Conservation (phyloP, 2,888 invertebrate species). For the Cyaniris semiargus region DNA sequence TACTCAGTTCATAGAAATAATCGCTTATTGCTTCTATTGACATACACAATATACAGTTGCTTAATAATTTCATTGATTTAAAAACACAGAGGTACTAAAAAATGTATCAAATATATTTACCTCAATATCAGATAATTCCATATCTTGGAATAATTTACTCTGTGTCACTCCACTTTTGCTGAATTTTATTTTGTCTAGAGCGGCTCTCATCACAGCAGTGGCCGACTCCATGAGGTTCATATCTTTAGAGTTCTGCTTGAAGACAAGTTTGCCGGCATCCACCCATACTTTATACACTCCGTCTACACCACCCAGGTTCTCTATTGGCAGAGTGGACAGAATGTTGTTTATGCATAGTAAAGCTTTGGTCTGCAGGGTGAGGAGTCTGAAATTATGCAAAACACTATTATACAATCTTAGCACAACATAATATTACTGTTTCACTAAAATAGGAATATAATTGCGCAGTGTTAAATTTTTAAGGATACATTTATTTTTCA, state of each 20-base stretch:
- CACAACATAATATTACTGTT: too few species aligned
- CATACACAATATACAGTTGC: too few species aligned
- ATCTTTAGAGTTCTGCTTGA: constrained; percentile 76
- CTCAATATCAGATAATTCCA: constrained; percentile 80
- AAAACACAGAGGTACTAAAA: neutral
- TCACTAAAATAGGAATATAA: too few species aligned
- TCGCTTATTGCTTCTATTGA: too few species aligned
- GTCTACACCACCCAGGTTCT: constrained; percentile 83
- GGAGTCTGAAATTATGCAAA: constrained; percentile 62
- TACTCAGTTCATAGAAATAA: too few species aligned
- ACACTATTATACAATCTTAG: too few species aligned
- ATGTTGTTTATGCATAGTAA: constrained; percentile 86
- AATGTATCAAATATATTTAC: constrained; percentile 47
- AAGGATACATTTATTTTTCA: too few species aligned
- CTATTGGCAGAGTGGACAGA: constrained; percentile 80
- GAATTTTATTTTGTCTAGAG: constrained; percentile 84
- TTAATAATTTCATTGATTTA: too few species aligned
- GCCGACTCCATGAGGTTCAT: constrained; percentile 83
- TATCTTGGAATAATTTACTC: constrained; percentile 74
- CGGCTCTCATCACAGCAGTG: constrained; percentile 87
- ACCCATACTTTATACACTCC: constrained; percentile 84
- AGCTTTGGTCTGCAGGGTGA: constrained; percentile 82
- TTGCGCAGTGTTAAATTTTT: too few species aligned
- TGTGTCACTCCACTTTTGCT: constrained; percentile 57
- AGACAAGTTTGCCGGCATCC: constrained; percentile 82